These are phyloP conservation scores for Montifringilla adamsi DNA, from an alignment of 2,113 vertebrate genomes.

Conservation along the genomic window DNA sequence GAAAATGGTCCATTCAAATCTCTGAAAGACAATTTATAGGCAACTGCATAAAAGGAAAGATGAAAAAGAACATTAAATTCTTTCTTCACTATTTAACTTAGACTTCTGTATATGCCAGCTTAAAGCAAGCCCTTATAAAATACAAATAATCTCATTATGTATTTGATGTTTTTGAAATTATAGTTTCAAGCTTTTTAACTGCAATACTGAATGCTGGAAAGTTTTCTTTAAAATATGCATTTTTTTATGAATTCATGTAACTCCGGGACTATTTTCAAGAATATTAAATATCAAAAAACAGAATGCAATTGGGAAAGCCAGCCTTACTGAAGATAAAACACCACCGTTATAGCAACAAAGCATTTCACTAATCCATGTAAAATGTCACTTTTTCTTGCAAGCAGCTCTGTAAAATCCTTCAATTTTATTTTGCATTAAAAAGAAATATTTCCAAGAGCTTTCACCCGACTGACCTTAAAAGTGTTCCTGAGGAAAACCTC, in stretches of 20 bases:
- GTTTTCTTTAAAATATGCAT: background rate
- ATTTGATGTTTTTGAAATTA: background rate
- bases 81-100: background rate
- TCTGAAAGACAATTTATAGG: background rate
- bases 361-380: background rate
- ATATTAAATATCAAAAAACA: background rate
- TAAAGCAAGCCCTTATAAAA: background rate
- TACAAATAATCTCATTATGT: background rate
- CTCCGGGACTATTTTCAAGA: background rate
- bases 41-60: background rate
- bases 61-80: background rate
- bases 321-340: background rate
- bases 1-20: background rate
- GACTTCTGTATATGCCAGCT: background rate
- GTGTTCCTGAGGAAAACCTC: background rate
- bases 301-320: background rate
- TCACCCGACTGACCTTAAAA: background rate
- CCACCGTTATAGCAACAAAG: background rate
- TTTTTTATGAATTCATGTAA: background rate
- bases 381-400: background rate
- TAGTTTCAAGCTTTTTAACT: background rate
- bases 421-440: background rate
- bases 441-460: background rate
- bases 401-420: background rate
- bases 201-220: background rate